Percentiles rank a stretch among this genome's conserved stretches.
These are phyloP conservation scores for Clarias batrachus DNA, from an alignment of 2,113 vertebrate genomes.

Conservation along the genomic window DNA sequence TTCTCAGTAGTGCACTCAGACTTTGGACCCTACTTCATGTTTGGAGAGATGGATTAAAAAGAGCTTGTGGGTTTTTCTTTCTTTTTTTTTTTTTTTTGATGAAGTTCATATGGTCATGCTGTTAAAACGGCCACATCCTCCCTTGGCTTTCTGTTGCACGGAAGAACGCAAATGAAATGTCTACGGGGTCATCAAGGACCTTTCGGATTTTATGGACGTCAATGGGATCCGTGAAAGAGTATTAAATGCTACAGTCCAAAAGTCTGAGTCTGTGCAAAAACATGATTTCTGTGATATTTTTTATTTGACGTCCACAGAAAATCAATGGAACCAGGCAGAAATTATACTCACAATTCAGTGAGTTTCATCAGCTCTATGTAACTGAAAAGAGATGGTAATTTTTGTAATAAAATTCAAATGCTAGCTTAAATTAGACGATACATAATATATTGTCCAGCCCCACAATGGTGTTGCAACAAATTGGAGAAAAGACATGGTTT, in stretches of 20 bases:
- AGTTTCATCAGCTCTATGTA: not conserved
- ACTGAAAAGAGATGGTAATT: not conserved
- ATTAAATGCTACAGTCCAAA: slow-evolving; percentile 30
- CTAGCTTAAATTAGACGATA: not conserved
- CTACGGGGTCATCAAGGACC: slow-evolving; percentile 20
- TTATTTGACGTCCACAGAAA: slow-evolving; percentile 8
- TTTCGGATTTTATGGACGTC: slow-evolving; percentile 3
- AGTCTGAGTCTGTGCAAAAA: slow-evolving; percentile 23
- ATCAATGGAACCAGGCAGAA: not conserved
- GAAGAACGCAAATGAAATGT: slow-evolving; percentile 17
- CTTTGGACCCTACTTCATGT: slow-evolving; percentile 26
- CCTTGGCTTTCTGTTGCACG: slow-evolving; percentile 25
- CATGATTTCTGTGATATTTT: slow-evolving; percentile 12
- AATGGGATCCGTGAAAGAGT: not conserved
- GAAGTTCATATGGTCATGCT: slow-evolving; percentile 32
- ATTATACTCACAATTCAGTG: not conserved
- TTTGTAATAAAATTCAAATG: not conserved
- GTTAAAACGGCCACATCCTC: slow-evolving; percentile 23
- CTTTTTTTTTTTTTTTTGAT: not conserved
- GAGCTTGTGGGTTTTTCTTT: not conserved
- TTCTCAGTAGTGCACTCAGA: slow-evolving; percentile 26
- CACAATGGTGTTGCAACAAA: not conserved
- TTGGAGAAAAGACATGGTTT: not conserved
- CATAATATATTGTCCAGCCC: not conserved
- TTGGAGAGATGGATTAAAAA: slow-evolving; percentile 17